Conservation (phyloP, 2,888 invertebrate genomes). For the Thysanoteuthis rhombus region DNA sequence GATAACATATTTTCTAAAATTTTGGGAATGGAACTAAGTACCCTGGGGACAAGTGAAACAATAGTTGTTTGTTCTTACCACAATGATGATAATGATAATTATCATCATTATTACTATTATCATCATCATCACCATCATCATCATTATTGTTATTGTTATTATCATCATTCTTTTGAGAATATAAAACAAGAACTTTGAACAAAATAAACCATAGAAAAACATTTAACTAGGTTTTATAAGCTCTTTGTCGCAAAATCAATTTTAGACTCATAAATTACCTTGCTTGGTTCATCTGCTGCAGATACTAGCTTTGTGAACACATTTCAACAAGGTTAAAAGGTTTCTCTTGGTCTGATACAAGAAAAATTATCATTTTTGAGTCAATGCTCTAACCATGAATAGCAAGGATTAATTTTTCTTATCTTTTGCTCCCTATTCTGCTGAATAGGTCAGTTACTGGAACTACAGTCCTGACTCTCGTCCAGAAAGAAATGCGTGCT, state of each 20-base stretch:
- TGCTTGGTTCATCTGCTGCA: not conserved
- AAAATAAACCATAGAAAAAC: not conserved
- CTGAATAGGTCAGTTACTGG: not conserved
- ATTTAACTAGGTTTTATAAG: not conserved
- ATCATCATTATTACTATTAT: too few species aligned
- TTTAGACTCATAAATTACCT: not conserved
- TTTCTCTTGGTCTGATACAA: not conserved
- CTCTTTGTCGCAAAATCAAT: not conserved
- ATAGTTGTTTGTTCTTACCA: too few species aligned
- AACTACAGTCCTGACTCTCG: not conserved
- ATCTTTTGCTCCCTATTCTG: not conserved
- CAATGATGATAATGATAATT: too few species aligned
- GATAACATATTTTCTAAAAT: too few species aligned
- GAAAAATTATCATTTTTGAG: conserved; percentile 12
- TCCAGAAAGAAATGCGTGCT: not conserved
- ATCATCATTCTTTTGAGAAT: too few species aligned
- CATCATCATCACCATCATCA: too few species aligned
- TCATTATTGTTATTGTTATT: too few species aligned
- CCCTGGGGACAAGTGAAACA: too few species aligned
- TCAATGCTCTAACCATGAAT: not conserved
- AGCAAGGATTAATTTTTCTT: not conserved
- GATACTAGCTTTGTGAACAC: not conserved
- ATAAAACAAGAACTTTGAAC: too few species aligned
- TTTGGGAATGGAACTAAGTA: too few species aligned
- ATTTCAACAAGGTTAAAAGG: not conserved